Percentiles rank a stretch among this genome's conserved stretches.
phyloP scores from a whole-genome alignment of 2,113 vertebrate genomes.

The Pachyramphus minor region DNA sequence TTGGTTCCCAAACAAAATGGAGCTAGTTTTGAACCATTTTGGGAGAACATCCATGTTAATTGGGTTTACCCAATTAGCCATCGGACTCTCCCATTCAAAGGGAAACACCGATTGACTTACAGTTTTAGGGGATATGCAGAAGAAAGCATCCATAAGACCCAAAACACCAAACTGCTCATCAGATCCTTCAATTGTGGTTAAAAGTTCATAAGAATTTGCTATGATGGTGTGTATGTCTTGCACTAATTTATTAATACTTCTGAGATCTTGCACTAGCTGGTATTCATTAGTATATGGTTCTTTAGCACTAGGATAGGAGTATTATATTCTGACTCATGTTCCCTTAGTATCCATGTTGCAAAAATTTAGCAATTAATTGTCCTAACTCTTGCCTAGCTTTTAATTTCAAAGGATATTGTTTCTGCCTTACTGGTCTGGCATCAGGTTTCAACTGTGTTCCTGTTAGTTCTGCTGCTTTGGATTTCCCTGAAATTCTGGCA shows the following conservation, averaged over 20 bases:
- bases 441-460: not conserved
- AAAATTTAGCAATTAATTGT: not conserved
- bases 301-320: not conserved
- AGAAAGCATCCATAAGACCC: not conserved
- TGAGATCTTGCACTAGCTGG: not conserved
- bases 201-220: no score
- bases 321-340: not conserved
- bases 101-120: not conserved
- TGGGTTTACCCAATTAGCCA: not conserved
- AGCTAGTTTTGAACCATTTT: not conserved
- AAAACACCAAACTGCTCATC: not conserved
- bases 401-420: not conserved
- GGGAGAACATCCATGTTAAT: not conserved
- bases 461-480: not conserved
- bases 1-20: not conserved
- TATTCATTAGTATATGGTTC: not conserved
- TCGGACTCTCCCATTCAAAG: not conserved
- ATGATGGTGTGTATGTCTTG: not conserved
- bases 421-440: not conserved
- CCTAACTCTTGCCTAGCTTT: not conserved
- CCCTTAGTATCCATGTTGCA: not conserved
- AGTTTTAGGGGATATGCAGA: not conserved
- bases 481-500: not conserved
- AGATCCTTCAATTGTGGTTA: not conserved
- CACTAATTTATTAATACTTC: not conserved